Evolutionary conservation across 2,888 invertebrate species (phyloP).

Genomic region (Iphiclides podalirius): DNA sequence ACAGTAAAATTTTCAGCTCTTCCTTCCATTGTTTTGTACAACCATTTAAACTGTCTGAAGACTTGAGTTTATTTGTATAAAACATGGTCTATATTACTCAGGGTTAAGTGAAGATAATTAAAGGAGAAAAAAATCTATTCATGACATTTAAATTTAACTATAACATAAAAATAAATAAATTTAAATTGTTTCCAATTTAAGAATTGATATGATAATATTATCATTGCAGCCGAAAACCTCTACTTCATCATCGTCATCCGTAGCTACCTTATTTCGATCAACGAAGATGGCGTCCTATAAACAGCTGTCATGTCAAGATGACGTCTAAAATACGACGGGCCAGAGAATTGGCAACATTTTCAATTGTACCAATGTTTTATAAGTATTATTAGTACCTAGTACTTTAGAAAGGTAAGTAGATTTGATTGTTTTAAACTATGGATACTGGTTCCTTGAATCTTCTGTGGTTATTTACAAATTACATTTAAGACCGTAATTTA

Average conservation of each 20-base stretch:
- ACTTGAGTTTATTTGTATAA: no score
- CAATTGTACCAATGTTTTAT: conserved; percentile 18
- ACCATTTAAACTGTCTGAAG: no score
- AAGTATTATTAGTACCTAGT: conserved; percentile 6
- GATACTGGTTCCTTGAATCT: not conserved
- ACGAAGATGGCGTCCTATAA: conserved; percentile 71
- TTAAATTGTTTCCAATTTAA: no score
- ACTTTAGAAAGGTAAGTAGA: conserved; percentile 11
- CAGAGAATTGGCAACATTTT: conserved; percentile 11
- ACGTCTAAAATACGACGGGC: not conserved
- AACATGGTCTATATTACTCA: no score
- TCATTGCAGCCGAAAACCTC: conserved; percentile 69
- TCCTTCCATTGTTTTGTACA: no score
- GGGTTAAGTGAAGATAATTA: no score
- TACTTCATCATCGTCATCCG: conserved; percentile 69
- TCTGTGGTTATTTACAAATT: no score
- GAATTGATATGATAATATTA: not conserved
- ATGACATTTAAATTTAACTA: no score
- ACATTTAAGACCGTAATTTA: no score
- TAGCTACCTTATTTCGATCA: conserved; percentile 68
- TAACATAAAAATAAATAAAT: no score
- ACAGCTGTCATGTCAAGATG: conserved; percentile 21
- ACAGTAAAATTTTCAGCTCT: no score
- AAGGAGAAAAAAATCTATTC: no score
- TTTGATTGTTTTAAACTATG: not conserved